Percentiles rank a stretch among this genome's conserved stretches.
These are phyloP conservation scores for Fopius arisanus DNA, from an alignment of 1,140 invertebrate species.

Conservation along the genomic window DNA sequence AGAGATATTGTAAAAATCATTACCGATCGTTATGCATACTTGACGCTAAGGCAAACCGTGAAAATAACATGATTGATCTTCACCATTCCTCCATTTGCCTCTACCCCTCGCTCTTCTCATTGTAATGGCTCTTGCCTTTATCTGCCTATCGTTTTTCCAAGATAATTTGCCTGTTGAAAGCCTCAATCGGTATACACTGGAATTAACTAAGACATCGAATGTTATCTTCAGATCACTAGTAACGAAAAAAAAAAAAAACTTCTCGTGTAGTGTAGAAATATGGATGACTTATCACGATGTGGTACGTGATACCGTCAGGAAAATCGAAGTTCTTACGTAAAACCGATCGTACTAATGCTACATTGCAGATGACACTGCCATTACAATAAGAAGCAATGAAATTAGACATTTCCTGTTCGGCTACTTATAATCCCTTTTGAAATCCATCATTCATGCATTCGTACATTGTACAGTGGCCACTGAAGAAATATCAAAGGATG, in stretches of 20 bases:
- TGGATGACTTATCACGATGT: neutral
- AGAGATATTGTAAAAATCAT: neutral
- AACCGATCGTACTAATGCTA: neutral
- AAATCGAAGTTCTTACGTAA: conserved; percentile 3
- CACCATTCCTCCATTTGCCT: neutral
- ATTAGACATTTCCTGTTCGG: neutral
- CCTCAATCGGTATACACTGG: neutral
- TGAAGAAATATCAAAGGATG: neutral
- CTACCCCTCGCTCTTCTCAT: too few species aligned
- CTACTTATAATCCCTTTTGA: neutral
- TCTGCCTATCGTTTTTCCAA: too few species aligned
- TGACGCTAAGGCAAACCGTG: neutral
- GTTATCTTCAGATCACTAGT: neutral
- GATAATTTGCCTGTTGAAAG: too few species aligned
- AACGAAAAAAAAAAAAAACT: neutral
- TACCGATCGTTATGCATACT: neutral
- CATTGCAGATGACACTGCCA: neutral
- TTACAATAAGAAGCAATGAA: neutral
- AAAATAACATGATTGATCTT: neutral
- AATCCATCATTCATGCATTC: neutral
- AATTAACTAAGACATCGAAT: neutral
- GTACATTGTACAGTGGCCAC: neutral
- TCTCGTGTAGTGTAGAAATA: neutral
- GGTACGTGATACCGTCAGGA: neutral
- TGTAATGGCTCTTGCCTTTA: too few species aligned